Evolutionary conservation across 2,797 vertebrate species (phyloP).

Genomic region (Esox lucius): DNA sequence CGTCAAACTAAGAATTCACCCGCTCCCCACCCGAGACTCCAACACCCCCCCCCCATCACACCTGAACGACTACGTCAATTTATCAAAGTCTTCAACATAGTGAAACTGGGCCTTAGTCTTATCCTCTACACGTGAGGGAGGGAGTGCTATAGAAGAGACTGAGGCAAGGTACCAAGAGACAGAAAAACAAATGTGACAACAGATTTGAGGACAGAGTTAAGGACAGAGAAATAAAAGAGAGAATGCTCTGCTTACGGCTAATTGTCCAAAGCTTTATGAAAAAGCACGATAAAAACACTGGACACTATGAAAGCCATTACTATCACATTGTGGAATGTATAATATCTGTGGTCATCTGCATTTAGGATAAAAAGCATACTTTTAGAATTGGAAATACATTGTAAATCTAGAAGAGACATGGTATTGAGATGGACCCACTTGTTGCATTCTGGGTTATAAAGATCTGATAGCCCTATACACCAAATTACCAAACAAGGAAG

Average conservation of each 20-base stretch:
- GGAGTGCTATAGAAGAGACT: background rate
- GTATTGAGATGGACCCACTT: too few species aligned
- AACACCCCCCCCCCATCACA: constrained; percentile 8
- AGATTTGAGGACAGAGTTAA: background rate
- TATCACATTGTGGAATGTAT: too few species aligned
- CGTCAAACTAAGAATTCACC: constrained; percentile 16
- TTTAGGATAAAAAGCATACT: too few species aligned
- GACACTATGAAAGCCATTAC: background rate
- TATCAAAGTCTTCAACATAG: background rate
- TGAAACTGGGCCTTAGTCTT: constrained; percentile 20
- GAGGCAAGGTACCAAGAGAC: background rate
- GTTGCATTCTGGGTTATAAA: too few species aligned
- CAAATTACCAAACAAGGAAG: too few species aligned
- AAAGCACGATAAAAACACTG: background rate
- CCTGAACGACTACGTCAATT: background rate
- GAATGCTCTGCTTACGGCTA: too few species aligned
- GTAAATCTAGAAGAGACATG: too few species aligned
- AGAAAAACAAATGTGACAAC: background rate
- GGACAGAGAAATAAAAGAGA: background rate
- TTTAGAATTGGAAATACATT: too few species aligned
- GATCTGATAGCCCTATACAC: too few species aligned
- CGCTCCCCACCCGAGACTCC: background rate
- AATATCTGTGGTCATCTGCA: too few species aligned
- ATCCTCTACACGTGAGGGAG: background rate
- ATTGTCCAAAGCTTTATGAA: too few species aligned